Evolutionary conservation across 2,888 invertebrate genomes (phyloP).

Genomic region (Campopleginae sp.): DNA sequence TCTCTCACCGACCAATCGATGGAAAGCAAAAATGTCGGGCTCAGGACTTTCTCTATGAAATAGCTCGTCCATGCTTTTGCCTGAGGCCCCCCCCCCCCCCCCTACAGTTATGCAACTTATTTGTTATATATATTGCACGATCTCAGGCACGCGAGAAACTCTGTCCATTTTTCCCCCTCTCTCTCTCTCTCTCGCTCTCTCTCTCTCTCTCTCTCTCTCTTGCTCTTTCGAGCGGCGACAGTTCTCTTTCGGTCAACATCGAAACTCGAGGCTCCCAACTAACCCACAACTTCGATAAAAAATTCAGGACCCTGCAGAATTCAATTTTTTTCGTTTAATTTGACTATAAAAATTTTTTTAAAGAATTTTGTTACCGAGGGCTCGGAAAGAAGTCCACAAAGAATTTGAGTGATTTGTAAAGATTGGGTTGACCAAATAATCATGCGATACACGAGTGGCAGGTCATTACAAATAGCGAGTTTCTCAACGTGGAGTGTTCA

Average conservation of each 20-base stretch:
- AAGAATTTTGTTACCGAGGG: too few relatives aligned
- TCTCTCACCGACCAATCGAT: conserved; percentile 75
- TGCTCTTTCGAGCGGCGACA: background rate
- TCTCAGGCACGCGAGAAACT: conserved; percentile 46
- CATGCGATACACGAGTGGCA: background rate
- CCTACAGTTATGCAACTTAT: conserved; percentile 79
- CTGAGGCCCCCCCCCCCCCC: conserved; percentile 57
- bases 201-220: conserved; percentile 16
- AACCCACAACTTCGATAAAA: conserved; percentile 24
- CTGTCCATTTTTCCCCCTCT: conserved; percentile 12
- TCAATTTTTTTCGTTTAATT: background rate
- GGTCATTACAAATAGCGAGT: background rate
- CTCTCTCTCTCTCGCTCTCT: background rate
- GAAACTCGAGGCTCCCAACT: conserved; percentile 27
- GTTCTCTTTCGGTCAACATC: background rate
- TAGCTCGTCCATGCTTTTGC: conserved; percentile 78
- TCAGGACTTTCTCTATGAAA: conserved; percentile 83
- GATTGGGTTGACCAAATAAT: conserved; percentile 1
- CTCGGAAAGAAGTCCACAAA: background rate
- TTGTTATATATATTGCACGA: conserved; percentile 44
- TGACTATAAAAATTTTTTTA: background rate
- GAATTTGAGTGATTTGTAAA: background rate
- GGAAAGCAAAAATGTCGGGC: conserved; percentile 77
- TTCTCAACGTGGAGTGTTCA: background rate
- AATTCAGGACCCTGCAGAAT: background rate